Percentiles rank a stretch among this genome's conserved stretches.
phyloP scores from a whole-genome alignment of 2,797 vertebrate species.

The Galago senegalensis region DNA sequence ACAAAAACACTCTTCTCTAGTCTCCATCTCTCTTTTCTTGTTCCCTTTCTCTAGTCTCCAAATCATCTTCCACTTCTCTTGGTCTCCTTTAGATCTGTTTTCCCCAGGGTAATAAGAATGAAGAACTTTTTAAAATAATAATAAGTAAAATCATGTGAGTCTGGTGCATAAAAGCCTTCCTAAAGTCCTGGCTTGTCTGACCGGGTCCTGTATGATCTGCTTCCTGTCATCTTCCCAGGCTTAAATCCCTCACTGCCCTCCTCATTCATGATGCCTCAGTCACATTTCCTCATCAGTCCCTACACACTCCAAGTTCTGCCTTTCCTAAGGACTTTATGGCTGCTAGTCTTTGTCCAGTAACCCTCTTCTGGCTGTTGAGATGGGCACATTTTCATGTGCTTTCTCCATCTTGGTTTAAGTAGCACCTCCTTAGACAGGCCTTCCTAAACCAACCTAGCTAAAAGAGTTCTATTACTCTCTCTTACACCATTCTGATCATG shows the following conservation, averaged over 20 bases:
- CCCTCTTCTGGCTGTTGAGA: neutral
- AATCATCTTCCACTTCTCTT: neutral
- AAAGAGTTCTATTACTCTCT: neutral
- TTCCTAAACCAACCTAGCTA: neutral
- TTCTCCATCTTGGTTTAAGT: neutral
- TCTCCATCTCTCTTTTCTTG: neutral
- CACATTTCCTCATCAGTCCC: neutral
- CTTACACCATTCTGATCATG: neutral
- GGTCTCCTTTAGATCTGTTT: neutral
- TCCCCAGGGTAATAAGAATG: neutral
- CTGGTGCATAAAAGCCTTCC: neutral
- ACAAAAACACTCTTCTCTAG: neutral
- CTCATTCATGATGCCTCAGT: neutral
- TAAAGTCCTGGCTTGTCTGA: neutral
- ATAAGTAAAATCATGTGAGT: neutral
- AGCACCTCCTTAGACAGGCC: neutral
- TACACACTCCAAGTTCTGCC: neutral
- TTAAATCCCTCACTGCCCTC: neutral
- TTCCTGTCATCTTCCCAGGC: neutral
- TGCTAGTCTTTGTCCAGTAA: neutral
- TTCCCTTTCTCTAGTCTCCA: neutral
- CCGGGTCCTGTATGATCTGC: neutral
- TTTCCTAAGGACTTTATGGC: neutral
- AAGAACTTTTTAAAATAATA: neutral
- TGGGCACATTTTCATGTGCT: neutral